These are phyloP conservation scores for Ylistrum balloti DNA, from an alignment of 1,140 invertebrate genomes.

Conservation along the genomic window DNA sequence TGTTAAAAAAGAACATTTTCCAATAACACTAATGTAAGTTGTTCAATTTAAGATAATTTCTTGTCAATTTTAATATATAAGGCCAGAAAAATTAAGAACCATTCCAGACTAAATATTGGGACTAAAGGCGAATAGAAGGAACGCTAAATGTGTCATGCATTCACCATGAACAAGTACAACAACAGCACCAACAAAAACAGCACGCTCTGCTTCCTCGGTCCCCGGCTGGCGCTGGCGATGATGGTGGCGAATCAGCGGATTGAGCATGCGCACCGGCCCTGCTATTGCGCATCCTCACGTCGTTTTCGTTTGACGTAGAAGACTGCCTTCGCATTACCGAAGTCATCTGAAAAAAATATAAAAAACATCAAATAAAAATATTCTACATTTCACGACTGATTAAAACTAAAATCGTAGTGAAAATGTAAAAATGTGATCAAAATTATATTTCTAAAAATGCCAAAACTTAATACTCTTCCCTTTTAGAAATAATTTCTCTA, in stretches of 20 bases:
- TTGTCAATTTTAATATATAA: too few species aligned
- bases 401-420: too few species aligned
- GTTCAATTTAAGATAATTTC: too few species aligned
- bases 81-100: too few species aligned
- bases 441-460: too few species aligned
- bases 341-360: conserved; percentile 73
- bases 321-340: conserved; percentile 76
- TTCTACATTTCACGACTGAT: too few species aligned
- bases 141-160: conserved; percentile 60
- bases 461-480: too few species aligned
- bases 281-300: conserved; percentile 76
- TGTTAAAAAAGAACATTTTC: too few species aligned
- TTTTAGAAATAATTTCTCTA: too few species aligned
- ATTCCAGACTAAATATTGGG: not conserved
- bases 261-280: conserved; percentile 62
- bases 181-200: conserved; percentile 79
- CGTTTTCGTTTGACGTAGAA: conserved; percentile 73
- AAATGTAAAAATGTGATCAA: too few species aligned
- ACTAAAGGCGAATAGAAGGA: not conserved
- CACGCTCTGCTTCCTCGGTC: conserved; percentile 70
- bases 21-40: too few species aligned
- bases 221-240: conserved; percentile 66
- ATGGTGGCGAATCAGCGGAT: conserved; percentile 69
- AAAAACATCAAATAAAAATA: not conserved
- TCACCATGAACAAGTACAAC: conserved; percentile 76